Evolutionary conservation across 1,140 invertebrate genomes (phyloP), one percentile per base, ranked within the genome.

Genomic region (Spodoptera frugiperda): DNA sequence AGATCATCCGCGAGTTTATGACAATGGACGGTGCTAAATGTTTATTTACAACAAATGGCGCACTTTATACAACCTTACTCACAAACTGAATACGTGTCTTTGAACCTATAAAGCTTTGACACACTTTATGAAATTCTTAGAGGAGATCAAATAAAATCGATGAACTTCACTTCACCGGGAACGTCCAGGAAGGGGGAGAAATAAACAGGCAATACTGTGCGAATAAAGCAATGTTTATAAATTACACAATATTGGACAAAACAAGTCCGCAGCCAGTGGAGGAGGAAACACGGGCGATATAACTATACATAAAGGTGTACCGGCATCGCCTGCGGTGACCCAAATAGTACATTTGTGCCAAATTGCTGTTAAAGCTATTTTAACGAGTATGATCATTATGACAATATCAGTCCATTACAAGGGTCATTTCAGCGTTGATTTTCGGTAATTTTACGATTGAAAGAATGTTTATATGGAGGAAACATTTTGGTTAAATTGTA

Each of bases 341-440:
- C 57, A 74, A 74, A 63, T 74, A 59, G 14, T 44, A 46, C 51
- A 72, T 72, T 72, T 72, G 70, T 48, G 70, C 70, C 54, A 72
- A 57, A 72, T 71, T 54, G 51, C 67, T 53, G 49, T 33, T 54
- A 14, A 72, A 55, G 68, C 72, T 51, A 63, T 74, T 63, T 74
- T 61, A 74, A 74, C 55, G 72, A 61, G 72, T 17, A 48, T 46
- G 14, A 51, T 61, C 72, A 74, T 74, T 74, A 61, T 51, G 57
- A 74, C 72, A 74, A 74, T 55, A 72, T 57, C 72, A 44, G 57
- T 30, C 21, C 57, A 51, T 61, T 61, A 61, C 46, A 74, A 51
- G 39, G 21, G 44, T 12, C n/a, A 51, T 59, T 74, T 33, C 57
- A 55, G 12, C 72, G 46, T 44, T 63, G 55, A 74, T 63, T 74